Evolutionary conservation across 2,888 invertebrate species (phyloP).

Genomic region (Conops quadrifasciatus): DNA sequence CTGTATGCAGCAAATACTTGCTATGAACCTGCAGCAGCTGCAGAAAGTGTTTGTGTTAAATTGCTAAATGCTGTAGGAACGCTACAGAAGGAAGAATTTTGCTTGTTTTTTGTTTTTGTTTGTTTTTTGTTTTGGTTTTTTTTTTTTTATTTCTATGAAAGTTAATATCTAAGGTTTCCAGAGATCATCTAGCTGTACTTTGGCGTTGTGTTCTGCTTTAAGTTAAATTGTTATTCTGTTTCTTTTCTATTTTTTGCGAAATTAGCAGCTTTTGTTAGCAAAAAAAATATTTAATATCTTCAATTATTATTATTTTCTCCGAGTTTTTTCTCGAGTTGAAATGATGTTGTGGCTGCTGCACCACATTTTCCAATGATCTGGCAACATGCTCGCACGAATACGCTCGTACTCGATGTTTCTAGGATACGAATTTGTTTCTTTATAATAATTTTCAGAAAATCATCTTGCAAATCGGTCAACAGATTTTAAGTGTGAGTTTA

Average conservation of each 20-base stretch:
- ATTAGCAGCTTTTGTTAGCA: not conserved
- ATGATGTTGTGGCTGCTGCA: not conserved
- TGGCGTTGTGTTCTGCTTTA: not conserved
- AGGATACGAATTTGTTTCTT: too few relatives aligned
- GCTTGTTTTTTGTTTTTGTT: not conserved
- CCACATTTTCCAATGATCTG: not conserved
- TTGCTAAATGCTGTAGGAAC: not conserved
- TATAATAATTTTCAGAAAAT: too few relatives aligned
- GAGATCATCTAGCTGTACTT: constrained; percentile 39
- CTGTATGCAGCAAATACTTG: too few relatives aligned
- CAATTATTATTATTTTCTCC: not conserved
- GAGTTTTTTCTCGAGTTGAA: not conserved
- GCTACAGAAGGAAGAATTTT: not conserved
- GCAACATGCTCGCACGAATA: too few relatives aligned
- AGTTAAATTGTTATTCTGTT: not conserved
- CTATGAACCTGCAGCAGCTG: too few relatives aligned
- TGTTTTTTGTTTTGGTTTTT: not conserved
- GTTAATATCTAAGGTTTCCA: constrained; percentile 26
- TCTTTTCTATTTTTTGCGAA: not conserved
- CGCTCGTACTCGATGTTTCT: too few relatives aligned
- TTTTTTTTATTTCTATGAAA: not conserved
- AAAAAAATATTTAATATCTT: not conserved
- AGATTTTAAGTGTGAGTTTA: too few relatives aligned
- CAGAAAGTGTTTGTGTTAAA: too few relatives aligned
- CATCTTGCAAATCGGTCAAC: too few relatives aligned